A percentile compares a stretch with the other conserved stretches of the same genome.
These are phyloP conservation scores for Sardinella longiceps DNA, from an alignment of 2,797 vertebrate species.

Conservation along the genomic window DNA sequence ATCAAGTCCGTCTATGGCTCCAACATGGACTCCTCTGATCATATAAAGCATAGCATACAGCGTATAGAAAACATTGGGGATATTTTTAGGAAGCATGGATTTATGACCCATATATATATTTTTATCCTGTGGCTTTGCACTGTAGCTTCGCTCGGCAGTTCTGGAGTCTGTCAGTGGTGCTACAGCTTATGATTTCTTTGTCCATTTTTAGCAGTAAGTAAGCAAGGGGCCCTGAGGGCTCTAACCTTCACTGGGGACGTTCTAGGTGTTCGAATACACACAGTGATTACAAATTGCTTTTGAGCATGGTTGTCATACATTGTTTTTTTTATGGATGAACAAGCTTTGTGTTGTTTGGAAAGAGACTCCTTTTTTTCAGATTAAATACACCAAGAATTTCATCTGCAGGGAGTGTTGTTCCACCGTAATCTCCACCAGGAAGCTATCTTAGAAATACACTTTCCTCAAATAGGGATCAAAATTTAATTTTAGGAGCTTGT, in stretches of 20 bases:
- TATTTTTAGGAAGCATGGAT: constrained; percentile 5
- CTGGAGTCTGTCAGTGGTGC: not conserved
- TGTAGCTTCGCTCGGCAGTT: not conserved
- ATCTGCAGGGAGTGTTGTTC: constrained; percentile 61
- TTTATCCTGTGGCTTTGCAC: not conserved
- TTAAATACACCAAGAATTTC: constrained; percentile 63
- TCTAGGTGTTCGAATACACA: constrained; percentile 35
- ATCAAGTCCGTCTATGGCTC: constrained; percentile 69
- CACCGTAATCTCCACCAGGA: constrained; percentile 62
- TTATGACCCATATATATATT: constrained; percentile 1
- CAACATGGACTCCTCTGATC: constrained; percentile 60
- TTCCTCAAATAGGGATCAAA: constrained; percentile 52
- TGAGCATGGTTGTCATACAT: constrained; percentile 52
- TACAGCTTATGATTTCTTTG: not conserved
- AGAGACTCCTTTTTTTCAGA: constrained; percentile 52
- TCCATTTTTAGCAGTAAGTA: constrained; percentile 12
- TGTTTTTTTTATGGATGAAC: constrained; percentile 60
- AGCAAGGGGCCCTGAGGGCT: not conserved
- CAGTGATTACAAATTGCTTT: constrained; percentile 22
- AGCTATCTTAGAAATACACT: constrained; percentile 54
- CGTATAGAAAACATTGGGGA: not conserved
- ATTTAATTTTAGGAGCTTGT: constrained; percentile 56
- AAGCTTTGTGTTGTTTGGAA: constrained; percentile 51
- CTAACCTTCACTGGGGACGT: constrained; percentile 13
- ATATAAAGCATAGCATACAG: not conserved